phyloP scores from a whole-genome alignment of 2,888 invertebrate genomes.

The Eulithis testata region DNA sequence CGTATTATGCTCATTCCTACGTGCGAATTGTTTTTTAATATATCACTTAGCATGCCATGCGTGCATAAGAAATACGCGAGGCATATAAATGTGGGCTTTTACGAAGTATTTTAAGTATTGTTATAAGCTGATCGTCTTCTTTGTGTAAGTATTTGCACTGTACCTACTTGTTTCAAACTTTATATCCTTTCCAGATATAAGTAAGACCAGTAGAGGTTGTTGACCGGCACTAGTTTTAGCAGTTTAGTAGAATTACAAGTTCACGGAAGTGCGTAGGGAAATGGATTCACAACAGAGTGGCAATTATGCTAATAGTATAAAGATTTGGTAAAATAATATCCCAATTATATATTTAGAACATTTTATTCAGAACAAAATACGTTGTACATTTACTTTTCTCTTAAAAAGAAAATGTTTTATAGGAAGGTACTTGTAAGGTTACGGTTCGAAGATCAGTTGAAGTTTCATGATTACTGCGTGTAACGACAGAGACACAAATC shows the following conservation, averaged over 20 bases:
- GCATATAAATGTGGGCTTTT: constrained; percentile 44
- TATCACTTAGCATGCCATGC: constrained; percentile 45
- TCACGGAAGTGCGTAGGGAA: too few relatives aligned
- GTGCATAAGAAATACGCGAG: constrained; percentile 32
- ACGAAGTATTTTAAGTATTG: constrained; percentile 26
- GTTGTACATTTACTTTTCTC: too few relatives aligned
- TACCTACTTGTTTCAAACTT: constrained; percentile 2
- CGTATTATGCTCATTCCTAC: constrained; percentile 20
- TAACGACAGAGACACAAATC: constrained; percentile 20
- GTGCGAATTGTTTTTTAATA: constrained; percentile 48
- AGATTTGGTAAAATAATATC: too few relatives aligned
- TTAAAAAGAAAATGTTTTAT: too few relatives aligned
- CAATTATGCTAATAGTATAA: too few relatives aligned
- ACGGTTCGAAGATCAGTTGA: neutral
- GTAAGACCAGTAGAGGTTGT: constrained; percentile 1
- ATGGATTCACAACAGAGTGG: too few relatives aligned
- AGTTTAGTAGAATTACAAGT: neutral
- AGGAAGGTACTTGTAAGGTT: neutral
- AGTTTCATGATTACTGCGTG: constrained; percentile 10
- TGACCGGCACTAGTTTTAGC: constrained; percentile 3
- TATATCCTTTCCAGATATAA: neutral
- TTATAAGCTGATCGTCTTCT: constrained; percentile 11
- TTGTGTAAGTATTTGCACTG: neutral
- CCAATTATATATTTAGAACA: too few relatives aligned
- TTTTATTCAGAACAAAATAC: too few relatives aligned